A percentile compares a stretch with the other conserved stretches of the same genome.
phyloP scores from a whole-genome alignment of 1,140 invertebrate genomes.

The Scaptomyza hsui region DNA sequence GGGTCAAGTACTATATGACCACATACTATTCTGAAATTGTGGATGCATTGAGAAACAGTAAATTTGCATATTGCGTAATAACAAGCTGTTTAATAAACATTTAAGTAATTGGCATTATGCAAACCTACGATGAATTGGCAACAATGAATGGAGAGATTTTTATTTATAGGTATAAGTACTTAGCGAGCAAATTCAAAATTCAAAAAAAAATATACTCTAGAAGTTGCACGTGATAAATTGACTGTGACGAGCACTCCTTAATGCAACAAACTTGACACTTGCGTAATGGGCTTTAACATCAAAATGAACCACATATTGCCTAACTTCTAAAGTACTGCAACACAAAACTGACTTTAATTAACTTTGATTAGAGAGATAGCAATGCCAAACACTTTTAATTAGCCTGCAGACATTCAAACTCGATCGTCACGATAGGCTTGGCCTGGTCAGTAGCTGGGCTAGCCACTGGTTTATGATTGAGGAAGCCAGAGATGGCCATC shows the following conservation, averaged over 20 bases:
- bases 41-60: background rate
- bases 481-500: constrained; percentile 41
- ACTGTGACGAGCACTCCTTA: constrained; percentile 1
- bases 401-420: constrained; percentile 25
- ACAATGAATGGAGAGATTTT: background rate
- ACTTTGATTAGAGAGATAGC: constrained; percentile 23
- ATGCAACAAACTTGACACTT: constrained; percentile 3
- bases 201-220: background rate
- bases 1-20: background rate
- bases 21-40: constrained; percentile 10
- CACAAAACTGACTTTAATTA: background rate
- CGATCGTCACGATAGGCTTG: constrained; percentile 22
- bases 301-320: background rate
- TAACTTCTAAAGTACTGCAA: constrained; percentile 9
- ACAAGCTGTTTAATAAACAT: background rate
- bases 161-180: constrained; percentile 4
- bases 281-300: background rate
- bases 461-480: too few relatives aligned
- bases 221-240: constrained; percentile 7
- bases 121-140: constrained; percentile 5
- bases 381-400: constrained; percentile 19
- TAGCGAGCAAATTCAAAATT: constrained; percentile 28
- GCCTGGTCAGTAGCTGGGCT: constrained; percentile 10
- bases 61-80: constrained; percentile 4
- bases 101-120: background rate